Percentiles rank a stretch among this genome's conserved stretches.
Evolutionary conservation across 2,113 vertebrate genomes (phyloP).

Genomic region (Chaetodon trifascialis): DNA sequence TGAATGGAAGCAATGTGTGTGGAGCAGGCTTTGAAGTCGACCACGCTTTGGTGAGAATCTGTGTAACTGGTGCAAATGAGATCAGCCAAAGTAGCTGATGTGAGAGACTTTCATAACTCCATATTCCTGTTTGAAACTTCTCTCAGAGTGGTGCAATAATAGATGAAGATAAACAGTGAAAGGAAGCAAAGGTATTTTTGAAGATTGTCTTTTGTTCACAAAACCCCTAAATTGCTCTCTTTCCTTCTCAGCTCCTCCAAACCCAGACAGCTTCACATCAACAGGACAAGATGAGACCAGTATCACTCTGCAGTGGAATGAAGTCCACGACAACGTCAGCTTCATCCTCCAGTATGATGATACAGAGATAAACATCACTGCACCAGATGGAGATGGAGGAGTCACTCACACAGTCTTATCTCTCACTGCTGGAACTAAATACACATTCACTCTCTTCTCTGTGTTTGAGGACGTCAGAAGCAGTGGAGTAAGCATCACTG

Average conservation of each 20-base stretch:
- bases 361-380: slow-evolving; percentile 2
- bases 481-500: slow-evolving; percentile 3
- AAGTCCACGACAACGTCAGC: neutral
- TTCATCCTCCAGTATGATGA: slow-evolving; percentile 33
- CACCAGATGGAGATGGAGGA: slow-evolving; percentile 5
- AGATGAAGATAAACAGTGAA: too few species aligned
- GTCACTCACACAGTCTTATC: slow-evolving; percentile 30
- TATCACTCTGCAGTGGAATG: slow-evolving; percentile 54
- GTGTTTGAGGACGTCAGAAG: slow-evolving; percentile 15
- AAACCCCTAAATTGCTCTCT: too few species aligned
- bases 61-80: too few species aligned
- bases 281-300: neutral
- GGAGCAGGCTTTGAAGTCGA: too few species aligned
- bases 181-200: too few species aligned
- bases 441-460: slow-evolving; percentile 38
- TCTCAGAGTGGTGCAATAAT: too few species aligned
- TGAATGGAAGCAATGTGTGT: too few species aligned
- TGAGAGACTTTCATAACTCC: too few species aligned
- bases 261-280: neutral
- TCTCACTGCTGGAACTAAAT: slow-evolving; percentile 20
- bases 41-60: too few species aligned
- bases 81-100: too few species aligned
- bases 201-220: neutral
- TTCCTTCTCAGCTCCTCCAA: neutral
- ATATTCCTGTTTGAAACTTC: too few species aligned